A percentile compares a stretch with the other conserved stretches of the same genome.
Conservation (phyloP, 2,113 vertebrate species). For the Oceanites oceanicus region DNA sequence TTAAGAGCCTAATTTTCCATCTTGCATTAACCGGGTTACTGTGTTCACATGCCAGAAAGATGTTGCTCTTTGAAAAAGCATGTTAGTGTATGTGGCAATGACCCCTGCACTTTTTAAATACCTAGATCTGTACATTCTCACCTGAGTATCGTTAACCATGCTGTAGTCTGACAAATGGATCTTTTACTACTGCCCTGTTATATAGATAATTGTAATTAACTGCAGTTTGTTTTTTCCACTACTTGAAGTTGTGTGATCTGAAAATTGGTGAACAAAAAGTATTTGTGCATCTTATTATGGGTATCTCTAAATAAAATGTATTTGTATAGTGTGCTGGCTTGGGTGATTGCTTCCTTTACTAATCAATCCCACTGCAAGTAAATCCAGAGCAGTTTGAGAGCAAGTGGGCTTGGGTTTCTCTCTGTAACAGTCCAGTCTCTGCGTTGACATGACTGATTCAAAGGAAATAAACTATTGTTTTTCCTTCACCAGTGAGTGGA, state of each 20-base stretch:
- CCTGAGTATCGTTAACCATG: neutral
- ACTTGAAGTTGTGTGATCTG: conserved; percentile 36
- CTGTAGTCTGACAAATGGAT: conserved; percentile 18
- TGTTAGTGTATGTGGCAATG: conserved; percentile 26
- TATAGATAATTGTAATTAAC: conserved; percentile 26
- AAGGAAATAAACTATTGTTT: neutral
- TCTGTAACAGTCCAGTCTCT: neutral
- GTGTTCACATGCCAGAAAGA: conserved; percentile 36
- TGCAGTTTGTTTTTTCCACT: conserved; percentile 5
- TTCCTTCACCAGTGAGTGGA: neutral
- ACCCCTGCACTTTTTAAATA: conserved; percentile 30
- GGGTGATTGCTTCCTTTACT: neutral
- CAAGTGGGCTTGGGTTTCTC: neutral
- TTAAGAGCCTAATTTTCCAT: neutral
- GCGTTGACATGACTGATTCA: neutral
- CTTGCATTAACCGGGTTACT: conserved; percentile 14
- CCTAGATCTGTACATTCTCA: conserved; percentile 12
- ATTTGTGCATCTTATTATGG: conserved; percentile 57
- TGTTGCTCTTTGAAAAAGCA: conserved; percentile 34
- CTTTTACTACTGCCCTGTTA: conserved; percentile 38
- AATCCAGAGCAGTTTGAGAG: neutral
- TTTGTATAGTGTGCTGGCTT: conserved; percentile 50
- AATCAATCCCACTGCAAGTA: neutral
- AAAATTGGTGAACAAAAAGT: conserved; percentile 37
- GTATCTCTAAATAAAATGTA: conserved; percentile 64